Evolutionary conservation across 2,113 vertebrate species (phyloP), one percentile per base, ranked within the genome.

Genomic region (Anthoscopus minutus): DNA sequence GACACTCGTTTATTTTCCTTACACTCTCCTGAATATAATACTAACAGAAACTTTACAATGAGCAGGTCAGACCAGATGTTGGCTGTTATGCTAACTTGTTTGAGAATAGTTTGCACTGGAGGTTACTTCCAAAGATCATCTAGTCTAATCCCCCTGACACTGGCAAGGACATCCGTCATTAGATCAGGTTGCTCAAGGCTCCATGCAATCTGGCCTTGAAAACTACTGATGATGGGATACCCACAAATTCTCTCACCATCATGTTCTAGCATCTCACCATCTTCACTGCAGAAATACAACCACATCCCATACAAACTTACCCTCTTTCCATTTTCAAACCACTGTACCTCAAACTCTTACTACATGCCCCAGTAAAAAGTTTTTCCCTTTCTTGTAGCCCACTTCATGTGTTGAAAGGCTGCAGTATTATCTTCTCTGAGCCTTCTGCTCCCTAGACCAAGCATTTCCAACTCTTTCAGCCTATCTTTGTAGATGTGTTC

Each of bases 201-300:
- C 10, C 15, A 2, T 40, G 31, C n/a, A 57, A 14, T 20, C 10
- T 27, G 24, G 44, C 10, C 19, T 85, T 42, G 8, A 64, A 78
- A 20, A 47, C 3, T 51, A 47, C 9, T 15, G 37, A 0, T 10
- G 33, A 57, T 5, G 4, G 9, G 28, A 10, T 35, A 76, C 19
- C 7, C 45, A 48, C 3, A 86, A 21, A 38, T 79, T 88, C 65
- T 48, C 38, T 53, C 7, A 27, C 9, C 5, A 76, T 19, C 0
- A 1, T 57, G 28, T 66, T 57, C 6, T 37, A 57, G 37, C 4
- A 23, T 3, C n/a, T 78, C 30, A 65, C 18, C 23, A 38, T 10
- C 11, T 10, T 44, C 17, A 44, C 3, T 3, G 3, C 13, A 79
- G 13, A 23, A 79, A 44, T 33, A 17, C 31, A 53, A 70, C 23